Conservation (phyloP, 2,113 vertebrate genomes). For the Percopsis transmontana region DNA sequence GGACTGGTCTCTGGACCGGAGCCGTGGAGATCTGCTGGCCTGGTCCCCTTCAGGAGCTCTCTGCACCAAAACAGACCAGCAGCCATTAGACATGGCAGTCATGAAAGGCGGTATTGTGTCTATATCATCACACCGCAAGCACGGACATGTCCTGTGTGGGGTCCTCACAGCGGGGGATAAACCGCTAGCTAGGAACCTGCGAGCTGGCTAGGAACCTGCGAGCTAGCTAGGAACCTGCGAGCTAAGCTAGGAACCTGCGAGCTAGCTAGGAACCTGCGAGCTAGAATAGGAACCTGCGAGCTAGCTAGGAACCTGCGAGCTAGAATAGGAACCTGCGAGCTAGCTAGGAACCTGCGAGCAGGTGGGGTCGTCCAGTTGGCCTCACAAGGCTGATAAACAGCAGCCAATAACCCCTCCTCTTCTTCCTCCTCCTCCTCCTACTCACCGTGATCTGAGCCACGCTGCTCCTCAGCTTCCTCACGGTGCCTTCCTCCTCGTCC, state of each 20-base stretch:
- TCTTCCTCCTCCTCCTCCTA: not conserved
- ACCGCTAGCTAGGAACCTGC: not conserved
- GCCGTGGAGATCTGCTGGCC: slow-evolving; percentile 1
- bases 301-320: not conserved
- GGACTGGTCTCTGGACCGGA: slow-evolving; percentile 31
- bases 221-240: no score
- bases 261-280: not conserved
- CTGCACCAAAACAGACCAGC: slow-evolving; percentile 23
- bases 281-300: not conserved
- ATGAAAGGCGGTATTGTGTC: not conserved
- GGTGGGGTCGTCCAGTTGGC: no score
- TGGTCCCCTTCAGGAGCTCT: slow-evolving; percentile 12
- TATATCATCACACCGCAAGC: no score
- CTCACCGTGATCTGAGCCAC: slow-evolving; percentile 79
- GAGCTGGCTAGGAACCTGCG: no score
- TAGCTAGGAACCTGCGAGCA: not conserved
- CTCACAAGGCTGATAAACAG: not conserved
- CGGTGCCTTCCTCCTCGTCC: slow-evolving; percentile 33
- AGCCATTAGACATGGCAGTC: not conserved
- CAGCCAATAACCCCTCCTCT: not conserved
- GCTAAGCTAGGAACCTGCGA: no score
- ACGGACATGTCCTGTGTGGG: not conserved
- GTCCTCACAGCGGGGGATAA: not conserved
- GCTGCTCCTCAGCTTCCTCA: slow-evolving; percentile 73
- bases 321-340: not conserved